phyloP scores from a whole-genome alignment of 2,888 invertebrate species.

The Peribatodes rhomboidaria region DNA sequence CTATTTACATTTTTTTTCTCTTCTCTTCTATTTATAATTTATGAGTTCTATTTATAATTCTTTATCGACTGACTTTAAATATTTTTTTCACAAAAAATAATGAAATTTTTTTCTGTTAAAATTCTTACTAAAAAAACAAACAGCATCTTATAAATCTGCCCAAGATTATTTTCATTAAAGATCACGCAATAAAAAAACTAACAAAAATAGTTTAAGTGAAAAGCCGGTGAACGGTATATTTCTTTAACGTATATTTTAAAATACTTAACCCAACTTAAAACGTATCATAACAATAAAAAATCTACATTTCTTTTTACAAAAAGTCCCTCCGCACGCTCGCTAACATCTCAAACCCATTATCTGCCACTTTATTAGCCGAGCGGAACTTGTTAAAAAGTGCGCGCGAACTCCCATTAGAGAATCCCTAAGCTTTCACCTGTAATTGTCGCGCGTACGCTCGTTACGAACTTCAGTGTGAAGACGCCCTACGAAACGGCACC shows the following conservation, averaged over 20 bases:
- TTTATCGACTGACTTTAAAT: too few relatives aligned
- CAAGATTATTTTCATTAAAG: too few relatives aligned
- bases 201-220: not conserved
- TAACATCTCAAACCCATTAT: conserved; percentile 57
- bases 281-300: not conserved
- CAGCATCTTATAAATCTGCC: too few relatives aligned
- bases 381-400: conserved; percentile 80
- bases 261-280: not conserved
- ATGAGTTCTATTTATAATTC: too few relatives aligned
- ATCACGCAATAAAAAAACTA: too few relatives aligned
- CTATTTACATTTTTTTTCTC: not conserved
- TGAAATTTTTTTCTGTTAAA: too few relatives aligned
- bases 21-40: not conserved
- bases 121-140: too few relatives aligned
- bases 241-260: too few relatives aligned
- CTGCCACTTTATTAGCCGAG: conserved; percentile 52
- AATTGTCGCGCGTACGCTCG: conserved; percentile 60
- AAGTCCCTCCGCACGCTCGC: conserved; percentile 38
- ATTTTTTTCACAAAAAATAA: too few relatives aligned
- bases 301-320: not conserved
- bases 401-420: conserved; percentile 72
- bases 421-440: conserved; percentile 64
- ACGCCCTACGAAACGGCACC: conserved; percentile 19
- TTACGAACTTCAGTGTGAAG: conserved; percentile 50
- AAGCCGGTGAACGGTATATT: too few relatives aligned